Evolutionary conservation across 2,888 invertebrate genomes (phyloP), one percentile per base, ranked within the genome.

Genomic region (Eilema sororculum): DNA sequence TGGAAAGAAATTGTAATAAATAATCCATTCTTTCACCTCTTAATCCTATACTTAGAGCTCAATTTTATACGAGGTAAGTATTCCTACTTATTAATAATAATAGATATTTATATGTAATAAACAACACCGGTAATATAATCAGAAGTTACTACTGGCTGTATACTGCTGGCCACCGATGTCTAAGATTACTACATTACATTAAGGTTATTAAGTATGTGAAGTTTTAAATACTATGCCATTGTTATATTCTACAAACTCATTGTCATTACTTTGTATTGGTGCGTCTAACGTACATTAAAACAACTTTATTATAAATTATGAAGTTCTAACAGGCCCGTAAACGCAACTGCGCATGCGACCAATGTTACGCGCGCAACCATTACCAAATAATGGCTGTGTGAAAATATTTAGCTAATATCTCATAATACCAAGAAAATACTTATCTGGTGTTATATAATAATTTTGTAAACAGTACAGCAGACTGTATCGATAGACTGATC

Each of bases 361-460:
- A 79, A 75, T 61, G 52, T 63, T 66, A 68, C 76, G 69, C 67
- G 78, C 69, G 76, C 75, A 69, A 69, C 64, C 76, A 77, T 79
- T 78, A 77, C 75, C 71, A 66, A 73, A 74, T 69, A 73, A 73
- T 77, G 79, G 77, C 75, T 77, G 82, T 85, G 85, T 80, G 80
- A 80, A 80, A 78, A 80, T 81, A 79, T 78, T 79, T 81, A 82
- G 81, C 74, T 71, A 70, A 70, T 74, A 74, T 74, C 77, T 77
- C 78, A 74, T 73, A 75, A 71, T 37, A 72, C 62, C 41, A 71
- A 68, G 58, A 61, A 56, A 78, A 73, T 73, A 67, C 68, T 70
- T 72, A 71, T 64, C 64, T 56, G 72, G 37, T 28, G 63, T 77
- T 72, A 75, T 58, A 56, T 72, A 75, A 77, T 68, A 61, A 73